Percentiles rank a stretch among this genome's conserved stretches.
Evolutionary conservation across 35 echinoderm and acorn worm species (phyloP).

Genomic region (Ophioderma brevispina): DNA sequence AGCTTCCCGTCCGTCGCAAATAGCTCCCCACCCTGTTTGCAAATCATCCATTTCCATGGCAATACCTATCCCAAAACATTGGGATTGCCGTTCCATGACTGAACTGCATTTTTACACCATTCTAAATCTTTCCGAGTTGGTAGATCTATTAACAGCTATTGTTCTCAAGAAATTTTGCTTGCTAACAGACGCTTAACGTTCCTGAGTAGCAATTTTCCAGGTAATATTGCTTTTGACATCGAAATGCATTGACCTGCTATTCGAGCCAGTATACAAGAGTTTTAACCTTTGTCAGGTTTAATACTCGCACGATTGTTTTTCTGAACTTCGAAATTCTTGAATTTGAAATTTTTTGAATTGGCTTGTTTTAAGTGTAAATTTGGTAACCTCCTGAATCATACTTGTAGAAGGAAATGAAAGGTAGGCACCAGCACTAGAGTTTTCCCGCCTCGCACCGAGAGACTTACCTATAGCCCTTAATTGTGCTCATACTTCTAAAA

Average conservation of each 20-base stretch:
- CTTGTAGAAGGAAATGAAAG: no score
- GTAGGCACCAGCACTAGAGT: no score
- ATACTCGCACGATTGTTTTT: not conserved
- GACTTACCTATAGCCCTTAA: no score
- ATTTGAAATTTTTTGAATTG: not conserved
- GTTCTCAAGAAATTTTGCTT: not conserved
- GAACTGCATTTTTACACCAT: slow-evolving; percentile 15
- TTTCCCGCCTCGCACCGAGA: no score
- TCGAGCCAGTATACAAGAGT: not conserved
- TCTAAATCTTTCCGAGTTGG: not conserved
- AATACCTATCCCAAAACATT: no score
- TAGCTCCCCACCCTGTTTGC: no score
- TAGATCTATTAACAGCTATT: not conserved
- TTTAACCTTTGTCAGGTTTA: not conserved
- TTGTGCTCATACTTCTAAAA: no score
- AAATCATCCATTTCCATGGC: no score
- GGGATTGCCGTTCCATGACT: no score
- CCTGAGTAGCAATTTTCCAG: slow-evolving; percentile 7
- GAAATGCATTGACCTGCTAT: no score
- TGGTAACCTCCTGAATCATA: no score
- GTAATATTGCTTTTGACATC: slow-evolving; percentile 15
- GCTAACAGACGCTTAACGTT: not conserved
- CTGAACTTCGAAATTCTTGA: not conserved
- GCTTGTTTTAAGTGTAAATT: not conserved
- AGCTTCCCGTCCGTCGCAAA: no score